phyloP scores from a whole-genome alignment of 2,113 vertebrate species.

The Halcyon senegalensis region DNA sequence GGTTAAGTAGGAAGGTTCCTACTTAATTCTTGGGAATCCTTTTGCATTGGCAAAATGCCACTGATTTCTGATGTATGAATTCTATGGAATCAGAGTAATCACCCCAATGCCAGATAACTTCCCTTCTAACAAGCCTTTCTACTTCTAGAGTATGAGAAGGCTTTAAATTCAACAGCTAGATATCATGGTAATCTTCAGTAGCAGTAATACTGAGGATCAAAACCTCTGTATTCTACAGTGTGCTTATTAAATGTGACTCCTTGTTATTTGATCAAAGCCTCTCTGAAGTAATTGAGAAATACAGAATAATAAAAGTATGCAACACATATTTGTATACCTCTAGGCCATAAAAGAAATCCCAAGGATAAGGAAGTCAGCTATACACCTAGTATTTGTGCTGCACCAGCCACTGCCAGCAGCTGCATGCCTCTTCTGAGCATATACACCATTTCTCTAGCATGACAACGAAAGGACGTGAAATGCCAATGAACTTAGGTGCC shows the following conservation, averaged over 20 bases:
- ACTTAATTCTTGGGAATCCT: neutral
- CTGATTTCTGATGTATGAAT: neutral
- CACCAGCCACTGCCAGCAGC: neutral
- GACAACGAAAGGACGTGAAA: neutral
- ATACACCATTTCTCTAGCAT: neutral
- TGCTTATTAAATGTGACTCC: neutral
- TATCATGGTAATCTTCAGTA: neutral
- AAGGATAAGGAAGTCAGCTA: accelerated
- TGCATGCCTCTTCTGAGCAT: neutral
- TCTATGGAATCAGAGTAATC: neutral
- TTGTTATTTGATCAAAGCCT: neutral
- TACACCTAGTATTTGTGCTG: neutral
- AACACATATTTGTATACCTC: neutral
- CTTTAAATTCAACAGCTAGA: neutral
- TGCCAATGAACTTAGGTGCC: accelerated
- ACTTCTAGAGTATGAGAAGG: neutral
- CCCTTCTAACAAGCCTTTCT: neutral
- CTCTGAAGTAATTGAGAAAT: neutral
- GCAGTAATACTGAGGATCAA: neutral
- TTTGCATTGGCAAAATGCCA: neutral
- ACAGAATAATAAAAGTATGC: neutral
- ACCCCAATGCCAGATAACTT: neutral
- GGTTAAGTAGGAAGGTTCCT: neutral
- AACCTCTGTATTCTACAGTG: neutral
- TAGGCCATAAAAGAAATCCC: neutral